Conservation (phyloP, 92 coral and sea anemone genomes). For the Virgularia gustaviana region DNA sequence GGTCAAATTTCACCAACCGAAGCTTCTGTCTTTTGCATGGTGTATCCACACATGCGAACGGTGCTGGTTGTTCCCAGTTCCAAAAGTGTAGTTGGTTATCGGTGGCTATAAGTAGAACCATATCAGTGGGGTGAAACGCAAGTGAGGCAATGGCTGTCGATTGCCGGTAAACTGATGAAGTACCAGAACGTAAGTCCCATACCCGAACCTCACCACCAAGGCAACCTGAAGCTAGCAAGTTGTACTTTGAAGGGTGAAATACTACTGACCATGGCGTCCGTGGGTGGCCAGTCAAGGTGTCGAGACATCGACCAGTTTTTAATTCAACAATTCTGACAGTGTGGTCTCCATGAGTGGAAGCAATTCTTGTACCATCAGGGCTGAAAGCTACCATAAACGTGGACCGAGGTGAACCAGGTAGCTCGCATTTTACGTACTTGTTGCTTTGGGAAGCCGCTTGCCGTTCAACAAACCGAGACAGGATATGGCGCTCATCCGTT, state of each 20-base stretch:
- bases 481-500: background rate
- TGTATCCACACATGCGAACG: conserved; percentile 73
- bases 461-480: background rate
- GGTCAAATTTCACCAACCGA: conserved; percentile 80
- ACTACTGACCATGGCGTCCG: conserved; percentile 85
- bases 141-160: conserved; percentile 74
- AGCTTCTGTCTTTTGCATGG: conserved; percentile 73
- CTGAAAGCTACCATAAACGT: conserved; percentile 85
- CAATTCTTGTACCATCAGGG: conserved; percentile 77
- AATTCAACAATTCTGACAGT: conserved; percentile 67
- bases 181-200: conserved; percentile 82
- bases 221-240: conserved; percentile 91
- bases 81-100: conserved; percentile 78
- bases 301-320: conserved; percentile 60
- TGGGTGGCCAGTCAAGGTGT: conserved; percentile 80
- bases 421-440: conserved; percentile 36
- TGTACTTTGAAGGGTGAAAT: conserved; percentile 76
- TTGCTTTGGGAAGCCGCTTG: background rate
- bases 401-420: conserved; percentile 70
- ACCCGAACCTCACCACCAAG: conserved; percentile 85
- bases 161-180: conserved; percentile 63
- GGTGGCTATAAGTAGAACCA: conserved; percentile 75
- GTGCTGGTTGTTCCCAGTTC: conserved; percentile 78
- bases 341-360: conserved; percentile 95
- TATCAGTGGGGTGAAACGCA: conserved; percentile 84